Base-by-base conservation (phyloP, 2,113 vertebrate species). In the Oxyura jamaicensis region DNA sequence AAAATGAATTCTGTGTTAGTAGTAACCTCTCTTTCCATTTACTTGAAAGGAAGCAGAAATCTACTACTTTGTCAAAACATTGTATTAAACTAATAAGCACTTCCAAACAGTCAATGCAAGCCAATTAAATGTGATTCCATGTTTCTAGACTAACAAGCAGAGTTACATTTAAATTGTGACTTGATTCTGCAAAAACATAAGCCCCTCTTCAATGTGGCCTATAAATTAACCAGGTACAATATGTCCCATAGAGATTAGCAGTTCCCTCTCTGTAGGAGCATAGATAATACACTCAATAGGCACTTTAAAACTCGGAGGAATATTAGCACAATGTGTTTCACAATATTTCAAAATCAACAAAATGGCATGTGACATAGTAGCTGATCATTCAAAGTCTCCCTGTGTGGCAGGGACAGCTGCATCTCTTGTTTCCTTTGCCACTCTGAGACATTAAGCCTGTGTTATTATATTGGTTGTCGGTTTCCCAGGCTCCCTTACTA, bases 71-170 rank as follows among this genome's bases (percentile, higher is more conserved):
- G 55, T 67, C 55, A 93, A 83, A 97, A 93, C 68, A 86, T 22
- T 58, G 26, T 62, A 83, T 90, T 94, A 94, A 81, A 95, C 63
- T 69, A 94, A 93, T 88, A 91, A 95, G 80, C 92, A 95, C 65
- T 68, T 83, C 74, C 60, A 93, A 93, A 86, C 22, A 35, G 91
- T 94, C 92, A 72, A 88, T 96, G 73, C 13, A 84, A 80, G 42
- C 33, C 80, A 93, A 94, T 93, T 95, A 97, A 88, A 77, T 78
- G 60, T 88, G 50, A 78, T 60, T 87, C 62, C 33, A 56, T 2
- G 11, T 90, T 88, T 94, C 86, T 84, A 88, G 77, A 78, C 76
- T 90, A 92, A 93, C 83, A 93, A 95, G 68, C 83, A 93, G 80
- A 91, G 68, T 29, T 77, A 77, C 17, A 71, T 76, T 63, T 59